Evolutionary conservation across 2,113 vertebrate genomes (phyloP).

Genomic region (Neoarius graeffei): DNA sequence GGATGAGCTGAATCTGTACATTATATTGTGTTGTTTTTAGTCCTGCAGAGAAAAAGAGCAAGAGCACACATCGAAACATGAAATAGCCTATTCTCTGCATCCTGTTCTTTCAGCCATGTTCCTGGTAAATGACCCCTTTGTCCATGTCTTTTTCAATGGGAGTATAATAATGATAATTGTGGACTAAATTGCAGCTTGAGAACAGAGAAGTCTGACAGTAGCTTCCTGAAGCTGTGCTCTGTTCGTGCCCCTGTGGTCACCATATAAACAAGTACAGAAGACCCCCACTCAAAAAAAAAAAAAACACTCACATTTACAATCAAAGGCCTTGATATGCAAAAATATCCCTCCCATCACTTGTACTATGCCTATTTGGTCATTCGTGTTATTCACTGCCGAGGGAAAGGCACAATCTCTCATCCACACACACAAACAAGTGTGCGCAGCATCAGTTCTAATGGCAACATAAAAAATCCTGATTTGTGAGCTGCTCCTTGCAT

Average conservation of each 20-base stretch:
- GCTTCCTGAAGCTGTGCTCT: constrained; percentile 47
- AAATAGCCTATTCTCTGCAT: constrained; percentile 19
- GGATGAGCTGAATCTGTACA: not conserved
- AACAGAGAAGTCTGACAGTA: constrained; percentile 52
- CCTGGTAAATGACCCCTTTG: constrained; percentile 54
- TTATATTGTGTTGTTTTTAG: constrained; percentile 7
- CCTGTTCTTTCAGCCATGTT: constrained; percentile 35
- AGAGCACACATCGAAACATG: not conserved
- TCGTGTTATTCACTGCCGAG: constrained; percentile 5
- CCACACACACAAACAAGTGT: not conserved
- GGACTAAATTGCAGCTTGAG: constrained; percentile 56
- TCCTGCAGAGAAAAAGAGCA: not conserved
- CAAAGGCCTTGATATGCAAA: not conserved
- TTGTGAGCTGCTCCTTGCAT: not conserved
- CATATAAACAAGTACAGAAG: constrained; percentile 10
- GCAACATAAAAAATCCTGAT: not conserved
- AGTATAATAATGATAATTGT: constrained; percentile 57
- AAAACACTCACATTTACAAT: not conserved
- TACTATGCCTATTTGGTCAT: constrained; percentile 14
- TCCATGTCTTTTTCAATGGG: constrained; percentile 48
- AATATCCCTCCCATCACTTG: constrained; percentile 12
- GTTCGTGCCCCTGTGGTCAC: constrained; percentile 14
- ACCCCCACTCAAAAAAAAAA: not conserved
- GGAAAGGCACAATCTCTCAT: not conserved
- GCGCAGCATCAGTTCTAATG: not conserved